Base-by-base conservation (phyloP, 2,113 vertebrate species). In the Ardeotis arabs region DNA sequence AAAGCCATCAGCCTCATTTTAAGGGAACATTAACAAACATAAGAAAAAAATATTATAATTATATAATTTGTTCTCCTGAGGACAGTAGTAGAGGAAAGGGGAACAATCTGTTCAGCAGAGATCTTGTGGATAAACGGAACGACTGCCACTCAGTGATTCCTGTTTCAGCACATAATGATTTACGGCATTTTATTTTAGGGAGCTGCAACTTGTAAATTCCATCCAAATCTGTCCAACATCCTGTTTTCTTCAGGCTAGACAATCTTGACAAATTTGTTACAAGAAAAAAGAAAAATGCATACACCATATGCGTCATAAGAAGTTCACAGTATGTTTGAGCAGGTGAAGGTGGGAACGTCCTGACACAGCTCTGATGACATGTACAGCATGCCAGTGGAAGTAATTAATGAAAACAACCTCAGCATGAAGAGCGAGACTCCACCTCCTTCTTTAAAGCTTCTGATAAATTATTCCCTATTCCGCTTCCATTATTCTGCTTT, bases 191-290 rank as follows among this genome's bases (percentile, higher is more conserved):
- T 76, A 84, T 67, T 74, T 86, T 81, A 60, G 69, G 85, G 63
- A 95, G 58, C 37, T 69, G 13, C 28, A 86, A 72, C 90, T 92
- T 23, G 12, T 87, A 90, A 91, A 73, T 45, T 23, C 75, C 64
- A 16, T 72, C 49, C 60, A 49, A 82, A 80, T 60, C 45, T 41
- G 25, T 58, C 78, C 33, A 86, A 81, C 62, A 88, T 97, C 90
- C 84, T 95, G 87, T 96, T 97, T 96, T 55, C 84, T 95, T 96
- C 56, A 88, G 68, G 67, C 10, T n/a, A 90, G 29, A 81, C 23
- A 84, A 74, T 87, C 22, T 69, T 2, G 1, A 68, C 63, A 76
- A 37, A 87, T 75, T 44, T 87, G 63, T 24, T 53, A 55, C 24
- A 39, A 69, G 47, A 29, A 70, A 62, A 96, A 64, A 37, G 59